Percentiles rank a stretch among this genome's conserved stretches.
Evolutionary conservation across 2,888 invertebrate genomes (phyloP).

Genomic region (Troides helena): DNA sequence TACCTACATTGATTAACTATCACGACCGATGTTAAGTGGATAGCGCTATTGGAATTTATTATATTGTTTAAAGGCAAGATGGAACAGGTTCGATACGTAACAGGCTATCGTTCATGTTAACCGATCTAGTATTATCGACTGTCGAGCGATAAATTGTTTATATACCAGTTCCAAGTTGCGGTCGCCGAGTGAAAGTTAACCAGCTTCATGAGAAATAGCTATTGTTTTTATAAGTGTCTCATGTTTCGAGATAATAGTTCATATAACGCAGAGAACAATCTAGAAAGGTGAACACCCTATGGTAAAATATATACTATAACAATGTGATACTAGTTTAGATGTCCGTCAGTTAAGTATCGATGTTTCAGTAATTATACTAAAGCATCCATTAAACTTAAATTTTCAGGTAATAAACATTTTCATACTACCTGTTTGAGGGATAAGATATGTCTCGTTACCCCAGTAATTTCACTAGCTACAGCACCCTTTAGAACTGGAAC

Average conservation of each 20-base stretch:
- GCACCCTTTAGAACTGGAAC: too few relatives aligned
- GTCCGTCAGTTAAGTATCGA: too few relatives aligned
- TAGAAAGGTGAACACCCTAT: too few relatives aligned
- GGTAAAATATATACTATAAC: too few relatives aligned
- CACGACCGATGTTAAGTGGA: constrained; percentile 35
- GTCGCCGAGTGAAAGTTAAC: constrained; percentile 13
- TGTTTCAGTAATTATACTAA: too few relatives aligned
- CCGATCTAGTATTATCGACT: constrained; percentile 27
- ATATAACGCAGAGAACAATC: too few relatives aligned
- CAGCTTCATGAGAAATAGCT: constrained; percentile 10
- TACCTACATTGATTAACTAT: constrained; percentile 36
- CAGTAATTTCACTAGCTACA: too few relatives aligned
- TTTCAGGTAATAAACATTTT: too few relatives aligned
- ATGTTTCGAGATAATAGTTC: background rate
- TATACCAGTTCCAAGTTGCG: constrained; percentile 20
- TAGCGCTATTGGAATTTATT: constrained; percentile 33
- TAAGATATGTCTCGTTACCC: too few relatives aligned
- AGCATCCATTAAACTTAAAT: too few relatives aligned
- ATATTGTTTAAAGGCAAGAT: constrained; percentile 31
- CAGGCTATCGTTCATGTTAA: constrained; percentile 29
- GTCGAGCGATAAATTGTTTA: constrained; percentile 21
- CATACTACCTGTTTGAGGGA: too few relatives aligned
- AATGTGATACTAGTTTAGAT: too few relatives aligned
- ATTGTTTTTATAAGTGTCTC: constrained; percentile 24
- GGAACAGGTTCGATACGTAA: constrained; percentile 26